Conservation (phyloP, 2,113 vertebrate species). For the Zapornia atra region DNA sequence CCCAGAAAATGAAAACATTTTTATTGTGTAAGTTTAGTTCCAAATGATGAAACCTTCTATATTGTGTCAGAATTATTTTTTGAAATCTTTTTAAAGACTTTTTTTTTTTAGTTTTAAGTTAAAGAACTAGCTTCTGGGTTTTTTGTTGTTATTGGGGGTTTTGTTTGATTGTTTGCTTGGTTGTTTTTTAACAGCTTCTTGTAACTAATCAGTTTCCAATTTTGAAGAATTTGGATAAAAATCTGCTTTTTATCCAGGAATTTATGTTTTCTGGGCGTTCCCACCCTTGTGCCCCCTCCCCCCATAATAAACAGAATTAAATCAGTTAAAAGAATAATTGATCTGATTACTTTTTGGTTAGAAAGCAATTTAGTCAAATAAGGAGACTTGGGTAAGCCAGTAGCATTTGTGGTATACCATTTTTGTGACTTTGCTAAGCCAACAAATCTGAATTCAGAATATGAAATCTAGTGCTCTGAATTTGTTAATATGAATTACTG, state of each 20-base stretch:
- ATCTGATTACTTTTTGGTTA: neutral
- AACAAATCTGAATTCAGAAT: neutral
- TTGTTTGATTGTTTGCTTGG: no score
- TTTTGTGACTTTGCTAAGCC: neutral
- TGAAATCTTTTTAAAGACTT: neutral
- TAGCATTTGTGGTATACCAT: neutral
- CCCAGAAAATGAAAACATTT: neutral
- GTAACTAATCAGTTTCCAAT: neutral
- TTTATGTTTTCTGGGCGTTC: neutral
- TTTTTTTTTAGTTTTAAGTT: neutral
- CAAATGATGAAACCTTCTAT: neutral
- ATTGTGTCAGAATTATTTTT: neutral
- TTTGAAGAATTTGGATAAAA: neutral
- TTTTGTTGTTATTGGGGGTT: neutral
- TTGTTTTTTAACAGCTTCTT: neutral
- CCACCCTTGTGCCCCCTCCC: no score
- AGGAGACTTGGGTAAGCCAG: neutral
- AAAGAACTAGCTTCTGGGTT: neutral
- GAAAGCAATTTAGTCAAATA: neutral
- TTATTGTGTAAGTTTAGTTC: neutral
- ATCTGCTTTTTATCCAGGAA: neutral
- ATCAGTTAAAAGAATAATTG: neutral
- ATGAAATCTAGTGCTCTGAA: neutral
- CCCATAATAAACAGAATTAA: neutral
- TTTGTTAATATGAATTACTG: neutral